Evolutionary conservation across 2,797 vertebrate species (phyloP), one percentile per base, ranked within the genome.

Genomic region (Tiaroga cobitis): DNA sequence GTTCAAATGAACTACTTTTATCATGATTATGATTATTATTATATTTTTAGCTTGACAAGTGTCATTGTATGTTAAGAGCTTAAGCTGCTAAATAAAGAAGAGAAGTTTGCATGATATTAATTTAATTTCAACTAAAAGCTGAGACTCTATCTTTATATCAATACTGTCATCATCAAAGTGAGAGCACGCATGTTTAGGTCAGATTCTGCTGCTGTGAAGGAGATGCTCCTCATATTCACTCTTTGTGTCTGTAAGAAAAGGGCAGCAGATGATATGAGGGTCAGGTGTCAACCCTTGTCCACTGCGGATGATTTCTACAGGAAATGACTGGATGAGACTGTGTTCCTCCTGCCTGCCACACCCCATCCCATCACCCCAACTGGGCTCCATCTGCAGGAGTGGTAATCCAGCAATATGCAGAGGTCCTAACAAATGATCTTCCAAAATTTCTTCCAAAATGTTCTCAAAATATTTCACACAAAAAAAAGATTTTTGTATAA

Each of bases 281-380:
- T 86, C 85, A 86, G 67, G 73, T 80, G 88, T 68, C 84, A 56
- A 82, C 51, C 61, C 29, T 46, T 63, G 85, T 87, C 56, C 85
- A 67, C 80, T 63, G 39, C 8, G 8, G 80, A 78, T 67, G 29
- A 84, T 59, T 84, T 56, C 86, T 80, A 83, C 76, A 85, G 80
- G 56, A 81, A 49, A 74, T 84, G 73, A 85, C 78, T 83, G 29
- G 49, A 63, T 3, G 74, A 82, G 81, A 67, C 67, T 37, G 61
- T 75, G 37, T 78, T 68, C 68, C 69, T 82, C 85, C 75, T 78
- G 61, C 61, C 86, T 82, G 69, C 86, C 88, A 70, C 65, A 83
- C 49, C 72, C 88, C 84, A 85, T 87, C 54, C 83, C 73, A 65
- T 87, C 88, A 89, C 37, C 46, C 75, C 86, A 83, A 85, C 80